A percentile compares a stretch with the other conserved stretches of the same genome.
Evolutionary conservation across 2,797 vertebrate genomes (phyloP).

Genomic region (Tenualosa ilisha): DNA sequence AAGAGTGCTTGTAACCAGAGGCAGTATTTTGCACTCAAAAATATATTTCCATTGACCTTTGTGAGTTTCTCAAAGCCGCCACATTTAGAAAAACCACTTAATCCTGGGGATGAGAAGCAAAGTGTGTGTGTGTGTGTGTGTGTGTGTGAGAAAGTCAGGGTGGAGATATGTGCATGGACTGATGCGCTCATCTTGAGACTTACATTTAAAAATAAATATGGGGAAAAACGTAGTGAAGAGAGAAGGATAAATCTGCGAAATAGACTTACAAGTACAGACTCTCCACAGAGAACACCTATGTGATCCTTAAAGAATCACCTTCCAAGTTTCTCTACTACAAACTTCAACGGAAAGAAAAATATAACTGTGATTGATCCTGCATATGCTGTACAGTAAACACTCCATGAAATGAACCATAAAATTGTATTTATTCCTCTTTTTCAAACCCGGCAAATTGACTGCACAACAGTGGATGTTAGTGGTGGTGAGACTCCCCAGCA

Average conservation of each 20-base stretch:
- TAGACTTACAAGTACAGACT: not conserved
- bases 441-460: not conserved
- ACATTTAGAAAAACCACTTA: conserved; percentile 2
- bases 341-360: not conserved
- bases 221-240: not conserved
- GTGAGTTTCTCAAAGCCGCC: conserved; percentile 6
- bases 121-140: not conserved
- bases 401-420: conserved; percentile 2
- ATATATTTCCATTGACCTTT: conserved; percentile 16
- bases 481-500: not conserved
- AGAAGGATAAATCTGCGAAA: not conserved
- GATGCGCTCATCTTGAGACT: not conserved
- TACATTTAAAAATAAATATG: not conserved
- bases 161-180: not conserved
- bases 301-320: not conserved
- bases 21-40: not conserved
- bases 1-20: not conserved
- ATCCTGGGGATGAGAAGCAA: conserved; percentile 1
- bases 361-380: not conserved
- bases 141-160: not conserved
- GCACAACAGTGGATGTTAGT: not conserved
- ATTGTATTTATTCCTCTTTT: not conserved
- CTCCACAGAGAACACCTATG: not conserved
- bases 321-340: not conserved
- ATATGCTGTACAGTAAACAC: not conserved